Conservation (phyloP, 1,140 invertebrate species). For the Bathynomus jamesi region DNA sequence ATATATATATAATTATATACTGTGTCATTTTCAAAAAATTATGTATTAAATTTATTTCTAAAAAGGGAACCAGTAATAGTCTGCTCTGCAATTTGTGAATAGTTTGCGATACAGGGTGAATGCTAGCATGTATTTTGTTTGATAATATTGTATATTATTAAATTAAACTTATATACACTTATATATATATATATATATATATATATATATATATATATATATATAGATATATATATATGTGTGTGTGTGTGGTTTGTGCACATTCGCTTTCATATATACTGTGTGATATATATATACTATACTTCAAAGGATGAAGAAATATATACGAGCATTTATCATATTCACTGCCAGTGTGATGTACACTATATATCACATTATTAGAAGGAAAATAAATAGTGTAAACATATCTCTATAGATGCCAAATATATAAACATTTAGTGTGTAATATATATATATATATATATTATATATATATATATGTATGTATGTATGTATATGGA, state of each 20-base stretch:
- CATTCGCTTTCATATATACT: too few relatives aligned
- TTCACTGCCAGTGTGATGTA: too few relatives aligned
- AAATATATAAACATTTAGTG: neutral
- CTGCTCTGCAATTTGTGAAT: too few relatives aligned
- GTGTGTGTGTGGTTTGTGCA: neutral
- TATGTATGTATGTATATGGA: neutral
- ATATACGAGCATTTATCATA: too few relatives aligned
- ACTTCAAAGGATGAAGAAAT: too few relatives aligned
- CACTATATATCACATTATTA: too few relatives aligned
- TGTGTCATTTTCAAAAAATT: neutral
- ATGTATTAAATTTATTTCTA: too few relatives aligned
- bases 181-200: neutral
- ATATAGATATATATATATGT: neutral
- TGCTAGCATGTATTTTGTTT: too few relatives aligned
- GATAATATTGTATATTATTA: neutral
- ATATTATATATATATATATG: constrained; percentile 1
- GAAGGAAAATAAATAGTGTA: neutral
- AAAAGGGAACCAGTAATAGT: too few relatives aligned
- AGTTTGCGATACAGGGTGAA: too few relatives aligned
- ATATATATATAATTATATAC: neutral
- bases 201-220: neutral
- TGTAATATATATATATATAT: neutral
- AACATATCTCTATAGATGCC: constrained; percentile 1
- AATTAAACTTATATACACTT: neutral
- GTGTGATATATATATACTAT: too few relatives aligned